Evolutionary conservation across 2,797 vertebrate genomes (phyloP).

Genomic region (Clarias fuscus): DNA sequence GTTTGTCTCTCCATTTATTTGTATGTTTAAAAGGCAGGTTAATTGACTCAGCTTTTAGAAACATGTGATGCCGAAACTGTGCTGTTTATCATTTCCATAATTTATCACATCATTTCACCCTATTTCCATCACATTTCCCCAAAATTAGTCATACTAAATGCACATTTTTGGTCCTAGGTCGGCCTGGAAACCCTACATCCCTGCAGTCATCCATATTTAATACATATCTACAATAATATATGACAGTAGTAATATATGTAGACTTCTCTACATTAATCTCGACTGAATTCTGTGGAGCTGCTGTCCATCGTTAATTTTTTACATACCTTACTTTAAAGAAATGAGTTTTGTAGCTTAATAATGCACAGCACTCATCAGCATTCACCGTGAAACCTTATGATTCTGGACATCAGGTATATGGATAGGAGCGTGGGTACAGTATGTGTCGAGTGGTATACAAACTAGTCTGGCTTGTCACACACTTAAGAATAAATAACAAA

Average conservation of each 20-base stretch:
- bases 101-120: constrained; percentile 11
- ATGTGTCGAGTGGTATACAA: not conserved
- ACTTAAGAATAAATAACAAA: not conserved
- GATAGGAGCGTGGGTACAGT: not conserved
- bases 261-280: constrained; percentile 29
- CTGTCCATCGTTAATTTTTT: constrained; percentile 6
- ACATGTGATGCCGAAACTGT: not conserved
- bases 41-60: not conserved
- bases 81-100: constrained; percentile 2
- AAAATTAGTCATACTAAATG: constrained; percentile 14
- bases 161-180: not conserved
- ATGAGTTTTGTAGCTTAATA: not conserved
- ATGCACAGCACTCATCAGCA: constrained; percentile 2
- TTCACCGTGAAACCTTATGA: not conserved
- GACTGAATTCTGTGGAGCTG: constrained; percentile 4
- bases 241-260: constrained; percentile 20
- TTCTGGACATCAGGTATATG: not conserved
- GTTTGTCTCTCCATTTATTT: too few species aligned
- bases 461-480: not conserved
- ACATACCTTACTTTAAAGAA: not conserved
- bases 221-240: constrained; percentile 16
- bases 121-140: not conserved
- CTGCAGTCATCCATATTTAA: constrained; percentile 16
- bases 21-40: not conserved
- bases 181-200: constrained; percentile 7